Conservation (phyloP, 2,113 vertebrate genomes). For the Nanorana parkeri region DNA sequence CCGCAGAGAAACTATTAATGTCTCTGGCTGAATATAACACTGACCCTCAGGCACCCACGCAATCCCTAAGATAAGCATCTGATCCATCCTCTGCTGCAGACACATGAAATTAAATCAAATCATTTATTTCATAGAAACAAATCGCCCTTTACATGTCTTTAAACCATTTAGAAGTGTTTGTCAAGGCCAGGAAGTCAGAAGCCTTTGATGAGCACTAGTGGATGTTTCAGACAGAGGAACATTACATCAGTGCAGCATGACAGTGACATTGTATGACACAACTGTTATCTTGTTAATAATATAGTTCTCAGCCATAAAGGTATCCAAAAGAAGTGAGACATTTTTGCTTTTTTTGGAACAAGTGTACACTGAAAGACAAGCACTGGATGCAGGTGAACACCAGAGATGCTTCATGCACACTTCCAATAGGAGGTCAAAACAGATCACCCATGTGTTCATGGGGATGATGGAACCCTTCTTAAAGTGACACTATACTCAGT, state of each 20-base stretch:
- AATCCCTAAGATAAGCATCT: conserved; percentile 53
- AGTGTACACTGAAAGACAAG: too few species aligned
- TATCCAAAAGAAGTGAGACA: too few species aligned
- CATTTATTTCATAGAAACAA: conserved; percentile 57
- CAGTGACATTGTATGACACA: conserved; percentile 13
- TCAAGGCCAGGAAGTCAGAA: conserved; percentile 48
- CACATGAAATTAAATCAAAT: conserved; percentile 54
- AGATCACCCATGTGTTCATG: too few species aligned
- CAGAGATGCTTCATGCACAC: too few species aligned
- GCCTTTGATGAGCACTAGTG: conserved; percentile 49
- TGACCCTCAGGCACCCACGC: conserved; percentile 47
- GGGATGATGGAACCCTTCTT: too few species aligned
- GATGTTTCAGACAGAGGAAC: conserved; percentile 28
- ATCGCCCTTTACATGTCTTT: conserved; percentile 54
- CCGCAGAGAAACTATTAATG: conserved; percentile 56
- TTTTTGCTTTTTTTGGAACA: too few species aligned
- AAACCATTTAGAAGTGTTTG: conserved; percentile 50
- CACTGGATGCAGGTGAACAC: too few species aligned
- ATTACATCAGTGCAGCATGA: conserved; percentile 14
- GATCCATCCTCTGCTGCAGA: conserved; percentile 43
- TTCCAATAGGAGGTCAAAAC: too few species aligned
- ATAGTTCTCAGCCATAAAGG: not conserved
- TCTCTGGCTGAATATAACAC: conserved; percentile 51
- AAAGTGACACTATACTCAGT: too few species aligned
- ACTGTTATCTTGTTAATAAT: not conserved